phyloP scores from a whole-genome alignment of 2,888 invertebrate species.

The Serrognathus titanus region DNA sequence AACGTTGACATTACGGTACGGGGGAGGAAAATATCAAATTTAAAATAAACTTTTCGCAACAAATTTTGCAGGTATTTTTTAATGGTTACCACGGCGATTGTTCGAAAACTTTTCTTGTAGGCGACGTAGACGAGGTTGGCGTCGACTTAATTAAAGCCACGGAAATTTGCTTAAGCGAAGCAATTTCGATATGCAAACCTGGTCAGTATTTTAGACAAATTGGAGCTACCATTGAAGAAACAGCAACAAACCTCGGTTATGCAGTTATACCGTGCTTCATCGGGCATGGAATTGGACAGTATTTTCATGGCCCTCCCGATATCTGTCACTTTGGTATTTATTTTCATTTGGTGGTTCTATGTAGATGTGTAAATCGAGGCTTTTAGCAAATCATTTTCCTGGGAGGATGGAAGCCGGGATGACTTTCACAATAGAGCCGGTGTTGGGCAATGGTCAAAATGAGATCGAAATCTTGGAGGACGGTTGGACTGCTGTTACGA shows the following conservation, averaged over 20 bases:
- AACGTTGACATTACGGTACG: constrained; percentile 87
- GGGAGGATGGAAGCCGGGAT: constrained; percentile 82
- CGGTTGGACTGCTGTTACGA: constrained; percentile 88
- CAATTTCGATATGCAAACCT: constrained; percentile 61
- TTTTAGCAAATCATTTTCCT: constrained; percentile 60
- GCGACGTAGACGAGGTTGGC: constrained; percentile 74
- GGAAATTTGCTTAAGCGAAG: constrained; percentile 65
- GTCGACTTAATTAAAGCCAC: constrained; percentile 66
- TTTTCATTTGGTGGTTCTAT: neutral
- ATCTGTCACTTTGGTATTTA: constrained; percentile 76
- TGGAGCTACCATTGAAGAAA: constrained; percentile 62
- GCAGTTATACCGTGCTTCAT: constrained; percentile 75
- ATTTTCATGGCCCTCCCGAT: constrained; percentile 91
- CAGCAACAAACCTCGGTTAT: constrained; percentile 61
- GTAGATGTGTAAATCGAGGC: constrained; percentile 4
- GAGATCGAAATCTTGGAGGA: constrained; percentile 73
- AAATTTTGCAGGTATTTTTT: constrained; percentile 60
- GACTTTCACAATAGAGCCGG: constrained; percentile 94
- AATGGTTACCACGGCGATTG: constrained; percentile 92
- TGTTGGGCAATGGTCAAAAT: constrained; percentile 70
- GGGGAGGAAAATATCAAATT: neutral
- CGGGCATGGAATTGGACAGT: constrained; percentile 90
- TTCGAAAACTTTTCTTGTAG: constrained; percentile 82
- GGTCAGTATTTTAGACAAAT: constrained; percentile 58
- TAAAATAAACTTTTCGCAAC: neutral